Evolutionary conservation across 2,113 vertebrate species (phyloP).

Genomic region (Pantherophis guttatus): DNA sequence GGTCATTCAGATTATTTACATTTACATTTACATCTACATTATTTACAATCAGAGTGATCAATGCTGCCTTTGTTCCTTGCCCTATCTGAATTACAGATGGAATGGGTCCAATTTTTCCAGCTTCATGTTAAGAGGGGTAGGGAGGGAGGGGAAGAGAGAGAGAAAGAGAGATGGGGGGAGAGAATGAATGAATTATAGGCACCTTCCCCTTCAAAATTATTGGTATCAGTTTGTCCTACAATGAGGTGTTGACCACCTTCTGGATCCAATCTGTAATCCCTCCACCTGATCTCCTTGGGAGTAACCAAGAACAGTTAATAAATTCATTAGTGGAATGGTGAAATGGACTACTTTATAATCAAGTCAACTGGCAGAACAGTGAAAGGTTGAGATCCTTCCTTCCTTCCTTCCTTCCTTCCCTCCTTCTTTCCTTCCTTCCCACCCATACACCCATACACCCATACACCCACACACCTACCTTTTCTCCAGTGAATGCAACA

Average conservation of each 20-base stretch:
- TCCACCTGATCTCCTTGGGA: not conserved
- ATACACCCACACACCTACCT: not conserved
- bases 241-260: not conserved
- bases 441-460: not conserved
- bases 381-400: not conserved
- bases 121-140: not conserved
- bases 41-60: not conserved
- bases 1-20: not conserved
- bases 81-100: not conserved
- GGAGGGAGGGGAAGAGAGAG: too few species aligned
- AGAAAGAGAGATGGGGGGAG: too few species aligned
- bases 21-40: not conserved
- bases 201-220: not conserved
- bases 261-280: not conserved
- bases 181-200: too few species aligned
- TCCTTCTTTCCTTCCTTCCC: too few species aligned
- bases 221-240: not conserved
- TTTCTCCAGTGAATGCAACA: not conserved
- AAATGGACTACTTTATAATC: not conserved
- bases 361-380: not conserved
- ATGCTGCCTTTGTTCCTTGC: not conserved
- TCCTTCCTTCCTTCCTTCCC: not conserved
- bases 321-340: not conserved
- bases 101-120: not conserved
- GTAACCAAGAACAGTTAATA: not conserved